A percentile compares a stretch with the other conserved stretches of the same genome.
Evolutionary conservation across 2,888 invertebrate species (phyloP).

Genomic region (Coleophora flavipennella): DNA sequence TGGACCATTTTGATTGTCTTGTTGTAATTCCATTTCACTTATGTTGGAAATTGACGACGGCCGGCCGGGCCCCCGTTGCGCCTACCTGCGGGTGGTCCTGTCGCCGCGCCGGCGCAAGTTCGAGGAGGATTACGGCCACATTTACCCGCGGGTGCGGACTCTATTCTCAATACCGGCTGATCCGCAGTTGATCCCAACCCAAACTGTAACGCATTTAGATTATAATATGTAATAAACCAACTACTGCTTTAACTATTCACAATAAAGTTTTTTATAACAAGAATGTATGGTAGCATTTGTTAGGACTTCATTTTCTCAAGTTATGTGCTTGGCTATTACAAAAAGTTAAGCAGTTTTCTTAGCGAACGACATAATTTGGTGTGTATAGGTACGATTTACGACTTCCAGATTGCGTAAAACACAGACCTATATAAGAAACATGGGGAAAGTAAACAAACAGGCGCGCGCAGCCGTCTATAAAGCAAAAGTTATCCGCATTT

Average conservation of each 20-base stretch:
- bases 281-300: neutral
- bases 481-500: slow-evolving; percentile 70
- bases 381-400: slow-evolving; percentile 66
- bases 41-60: no score
- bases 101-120: slow-evolving; percentile 37
- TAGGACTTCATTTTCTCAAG: neutral
- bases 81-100: neutral
- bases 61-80: no score
- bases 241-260: neutral
- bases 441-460: slow-evolving; percentile 49
- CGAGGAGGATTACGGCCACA: slow-evolving; percentile 64
- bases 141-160: slow-evolving; percentile 46
- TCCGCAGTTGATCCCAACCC: slow-evolving; percentile 20
- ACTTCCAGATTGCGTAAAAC: slow-evolving; percentile 72
- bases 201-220: slow-evolving; percentile 61
- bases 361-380: slow-evolving; percentile 69
- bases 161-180: slow-evolving; percentile 43
- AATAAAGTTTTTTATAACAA: neutral
- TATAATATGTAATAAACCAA: slow-evolving; percentile 11
- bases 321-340: no score
- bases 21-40: no score
- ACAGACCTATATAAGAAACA: slow-evolving; percentile 67
- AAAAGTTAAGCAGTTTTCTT: slow-evolving; percentile 28
- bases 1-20: no score
- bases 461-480: slow-evolving; percentile 68